Percentiles rank a stretch among this genome's conserved stretches.
Conservation (phyloP, 2,888 invertebrate species). For the Mactromeris polynyma region DNA sequence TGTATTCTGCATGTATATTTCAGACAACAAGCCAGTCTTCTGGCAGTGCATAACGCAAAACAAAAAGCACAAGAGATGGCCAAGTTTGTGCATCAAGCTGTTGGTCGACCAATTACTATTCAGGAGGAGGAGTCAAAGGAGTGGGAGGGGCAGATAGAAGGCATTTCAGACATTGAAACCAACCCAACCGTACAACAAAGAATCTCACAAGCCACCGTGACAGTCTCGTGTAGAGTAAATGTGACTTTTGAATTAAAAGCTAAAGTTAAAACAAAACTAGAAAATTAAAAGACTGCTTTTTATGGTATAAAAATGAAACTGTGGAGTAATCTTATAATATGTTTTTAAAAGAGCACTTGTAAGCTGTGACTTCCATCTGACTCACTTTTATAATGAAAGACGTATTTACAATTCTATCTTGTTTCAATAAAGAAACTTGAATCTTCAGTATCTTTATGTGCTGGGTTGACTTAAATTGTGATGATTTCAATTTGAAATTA, state of each 20-base stretch:
- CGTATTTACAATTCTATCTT: no score
- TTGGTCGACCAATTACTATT: slow-evolving; percentile 81
- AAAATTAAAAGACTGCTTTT: slow-evolving; percentile 7
- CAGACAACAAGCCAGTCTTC: slow-evolving; percentile 83
- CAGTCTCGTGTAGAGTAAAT: slow-evolving; percentile 80
- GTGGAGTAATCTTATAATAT: no score
- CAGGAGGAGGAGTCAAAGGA: slow-evolving; percentile 81
- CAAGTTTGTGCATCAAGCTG: slow-evolving; percentile 79
- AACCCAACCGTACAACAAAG: slow-evolving; percentile 80
- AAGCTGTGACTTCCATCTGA: no score
- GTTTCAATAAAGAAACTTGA: no score
- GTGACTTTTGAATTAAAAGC: slow-evolving; percentile 83
- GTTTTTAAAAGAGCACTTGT: no score
- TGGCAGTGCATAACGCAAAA: slow-evolving; percentile 84
- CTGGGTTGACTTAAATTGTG: no score
- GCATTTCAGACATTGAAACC: slow-evolving; percentile 72
- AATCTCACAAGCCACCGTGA: slow-evolving; percentile 79
- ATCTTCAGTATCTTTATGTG: no score
- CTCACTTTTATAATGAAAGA: no score
- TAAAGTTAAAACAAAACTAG: slow-evolving; percentile 76
- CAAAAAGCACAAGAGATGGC: slow-evolving; percentile 85
- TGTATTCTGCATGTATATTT: neutral
- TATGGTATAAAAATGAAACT: no score
- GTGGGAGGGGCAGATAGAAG: slow-evolving; percentile 76
- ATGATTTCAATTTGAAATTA: no score